phyloP scores from a whole-genome alignment of 2,113 vertebrate species.

The Hemiscyllium ocellatum region DNA sequence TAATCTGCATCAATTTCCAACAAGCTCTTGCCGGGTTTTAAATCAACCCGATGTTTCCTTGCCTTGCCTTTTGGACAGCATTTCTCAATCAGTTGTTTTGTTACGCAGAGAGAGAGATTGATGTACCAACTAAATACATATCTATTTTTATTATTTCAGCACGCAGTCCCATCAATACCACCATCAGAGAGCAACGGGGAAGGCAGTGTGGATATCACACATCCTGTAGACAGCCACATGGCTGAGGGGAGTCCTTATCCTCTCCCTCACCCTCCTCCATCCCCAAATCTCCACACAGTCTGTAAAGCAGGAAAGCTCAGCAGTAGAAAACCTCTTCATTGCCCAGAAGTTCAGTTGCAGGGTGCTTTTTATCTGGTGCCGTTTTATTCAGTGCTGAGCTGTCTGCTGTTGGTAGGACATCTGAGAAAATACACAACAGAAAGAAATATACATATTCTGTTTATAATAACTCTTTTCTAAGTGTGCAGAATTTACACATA shows the following conservation, averaged over 20 bases:
- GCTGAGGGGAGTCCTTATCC: neutral
- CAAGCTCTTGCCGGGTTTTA: neutral
- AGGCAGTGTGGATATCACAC: neutral
- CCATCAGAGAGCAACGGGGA: neutral
- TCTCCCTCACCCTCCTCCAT: neutral
- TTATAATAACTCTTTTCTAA: neutral
- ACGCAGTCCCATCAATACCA: neutral
- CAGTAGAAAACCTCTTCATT: slow-evolving; percentile 35
- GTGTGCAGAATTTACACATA: too few species aligned
- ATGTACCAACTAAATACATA: slow-evolving; percentile 7
- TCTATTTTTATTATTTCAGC: neutral
- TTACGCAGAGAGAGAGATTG: neutral
- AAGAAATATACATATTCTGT: neutral
- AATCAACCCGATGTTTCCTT: neutral
- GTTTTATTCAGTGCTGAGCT: neutral
- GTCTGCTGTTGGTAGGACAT: neutral
- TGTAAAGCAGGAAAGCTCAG: neutral
- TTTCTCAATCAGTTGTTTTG: neutral
- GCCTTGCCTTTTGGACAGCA: neutral
- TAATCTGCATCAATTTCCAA: neutral
- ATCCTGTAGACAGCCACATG: neutral
- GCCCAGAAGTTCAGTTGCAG: neutral
- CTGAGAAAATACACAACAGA: neutral
- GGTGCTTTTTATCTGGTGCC: neutral
- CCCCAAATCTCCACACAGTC: neutral